These are phyloP conservation scores for Potorous gilbertii DNA, from an alignment of 2,797 vertebrate genomes.

Conservation along the genomic window DNA sequence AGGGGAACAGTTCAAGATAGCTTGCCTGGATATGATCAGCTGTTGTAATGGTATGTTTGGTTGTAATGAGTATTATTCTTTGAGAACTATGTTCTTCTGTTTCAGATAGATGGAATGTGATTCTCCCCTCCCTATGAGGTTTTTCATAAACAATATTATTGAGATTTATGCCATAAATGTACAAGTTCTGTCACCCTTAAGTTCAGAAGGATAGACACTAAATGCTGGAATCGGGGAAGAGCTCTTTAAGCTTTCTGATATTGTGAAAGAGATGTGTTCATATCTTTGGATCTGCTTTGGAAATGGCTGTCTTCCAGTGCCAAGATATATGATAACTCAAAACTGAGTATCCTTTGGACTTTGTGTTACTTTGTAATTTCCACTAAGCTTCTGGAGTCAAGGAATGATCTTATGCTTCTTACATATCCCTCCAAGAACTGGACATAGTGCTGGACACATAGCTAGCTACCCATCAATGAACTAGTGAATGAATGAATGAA, in stretches of 20 bases:
- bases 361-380: neutral
- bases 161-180: constrained; percentile 77
- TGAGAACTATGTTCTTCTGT: constrained; percentile 78
- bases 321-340: neutral
- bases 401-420: constrained; percentile 9
- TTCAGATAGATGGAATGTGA: constrained; percentile 78
- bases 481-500: neutral
- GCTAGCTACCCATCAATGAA: neutral
- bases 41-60: constrained; percentile 20
- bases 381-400: neutral
- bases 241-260: constrained; percentile 13
- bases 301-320: constrained; percentile 25
- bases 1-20: neutral
- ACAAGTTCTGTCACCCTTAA: constrained; percentile 75
- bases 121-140: constrained; percentile 78
- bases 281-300: constrained; percentile 11
- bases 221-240: neutral
- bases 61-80: constrained; percentile 31
- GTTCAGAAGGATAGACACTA: constrained; percentile 17
- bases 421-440: neutral
- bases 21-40: constrained; percentile 53
- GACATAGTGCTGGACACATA: neutral
- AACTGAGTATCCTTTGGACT: neutral
- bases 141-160: constrained; percentile 81
- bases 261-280: constrained; percentile 20